Percentiles rank a stretch among this genome's conserved stretches.
Evolutionary conservation across 2,888 invertebrate genomes (phyloP).

Genomic region (Stramonita haemastoma): DNA sequence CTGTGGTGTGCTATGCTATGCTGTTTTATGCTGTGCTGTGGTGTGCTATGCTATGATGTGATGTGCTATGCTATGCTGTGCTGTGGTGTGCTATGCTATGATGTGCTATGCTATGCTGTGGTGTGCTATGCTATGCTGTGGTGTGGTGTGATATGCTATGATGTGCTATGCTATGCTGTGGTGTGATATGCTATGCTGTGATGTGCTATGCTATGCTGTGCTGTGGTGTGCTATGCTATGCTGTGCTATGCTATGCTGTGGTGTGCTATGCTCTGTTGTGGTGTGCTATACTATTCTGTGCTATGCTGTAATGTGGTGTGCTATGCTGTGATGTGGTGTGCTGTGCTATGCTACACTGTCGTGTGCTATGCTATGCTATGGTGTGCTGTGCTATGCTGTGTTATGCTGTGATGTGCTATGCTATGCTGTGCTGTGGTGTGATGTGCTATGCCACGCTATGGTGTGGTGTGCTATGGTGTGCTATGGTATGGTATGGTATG

Average conservation of each 20-base stretch:
- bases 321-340: no score
- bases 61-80: neutral
- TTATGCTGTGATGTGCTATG: no score
- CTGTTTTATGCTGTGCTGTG: no score
- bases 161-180: no score
- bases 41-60: neutral
- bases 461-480: no score
- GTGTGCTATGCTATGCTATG: no score
- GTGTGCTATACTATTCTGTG: slow-evolving; percentile 24
- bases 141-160: neutral
- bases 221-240: neutral
- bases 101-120: neutral
- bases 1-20: slow-evolving; percentile 16
- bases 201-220: slow-evolving; percentile 22
- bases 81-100: neutral
- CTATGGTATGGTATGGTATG: neutral
- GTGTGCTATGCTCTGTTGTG: neutral
- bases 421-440: no score
- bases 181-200: no score
- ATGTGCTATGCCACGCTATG: no score
- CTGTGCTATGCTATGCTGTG: neutral
- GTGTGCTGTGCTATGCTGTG: no score
- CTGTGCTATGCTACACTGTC: no score
- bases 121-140: neutral
- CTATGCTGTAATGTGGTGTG: slow-evolving; percentile 11